Conservation (phyloP, 1,140 invertebrate species). For the Euglossa dilemma region DNA sequence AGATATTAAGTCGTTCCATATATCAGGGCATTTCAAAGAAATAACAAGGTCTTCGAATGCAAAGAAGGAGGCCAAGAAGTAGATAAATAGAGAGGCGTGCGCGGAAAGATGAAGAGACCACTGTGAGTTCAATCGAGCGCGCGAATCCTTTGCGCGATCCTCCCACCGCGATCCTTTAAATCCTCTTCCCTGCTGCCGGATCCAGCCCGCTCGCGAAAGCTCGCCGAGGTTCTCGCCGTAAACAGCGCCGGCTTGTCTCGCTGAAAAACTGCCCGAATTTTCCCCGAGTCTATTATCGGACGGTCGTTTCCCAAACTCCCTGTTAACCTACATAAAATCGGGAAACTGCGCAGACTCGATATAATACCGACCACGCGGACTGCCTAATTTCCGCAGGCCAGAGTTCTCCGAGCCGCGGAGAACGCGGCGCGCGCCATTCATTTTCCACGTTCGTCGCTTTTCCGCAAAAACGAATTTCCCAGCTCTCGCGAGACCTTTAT, state of each 20-base stretch:
- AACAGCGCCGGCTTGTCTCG: not conserved
- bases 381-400: not conserved
- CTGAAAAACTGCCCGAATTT: conserved; percentile 10
- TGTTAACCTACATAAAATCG: conserved; percentile 9
- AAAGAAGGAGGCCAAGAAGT: not conserved
- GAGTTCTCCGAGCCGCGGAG: not conserved
- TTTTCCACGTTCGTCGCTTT: not conserved
- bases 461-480: no score
- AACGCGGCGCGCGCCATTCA: no score
- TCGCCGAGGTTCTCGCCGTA: not conserved
- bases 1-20: conserved; percentile 11
- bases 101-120: not conserved
- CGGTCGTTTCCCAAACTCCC: not conserved
- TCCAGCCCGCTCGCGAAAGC: not conserved
- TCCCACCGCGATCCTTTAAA: conserved; percentile 4
- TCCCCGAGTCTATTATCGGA: conserved; percentile 1
- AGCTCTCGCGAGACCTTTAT: no score
- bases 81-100: conserved; percentile 3
- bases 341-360: not conserved
- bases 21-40: conserved; percentile 7
- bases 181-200: not conserved
- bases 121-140: conserved; percentile 6
- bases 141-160: conserved; percentile 15
- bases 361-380: not conserved
- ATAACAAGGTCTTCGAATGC: conserved; percentile 14